Evolutionary conservation across 2,888 invertebrate genomes (phyloP).

Genomic region (Catocala sponsa): DNA sequence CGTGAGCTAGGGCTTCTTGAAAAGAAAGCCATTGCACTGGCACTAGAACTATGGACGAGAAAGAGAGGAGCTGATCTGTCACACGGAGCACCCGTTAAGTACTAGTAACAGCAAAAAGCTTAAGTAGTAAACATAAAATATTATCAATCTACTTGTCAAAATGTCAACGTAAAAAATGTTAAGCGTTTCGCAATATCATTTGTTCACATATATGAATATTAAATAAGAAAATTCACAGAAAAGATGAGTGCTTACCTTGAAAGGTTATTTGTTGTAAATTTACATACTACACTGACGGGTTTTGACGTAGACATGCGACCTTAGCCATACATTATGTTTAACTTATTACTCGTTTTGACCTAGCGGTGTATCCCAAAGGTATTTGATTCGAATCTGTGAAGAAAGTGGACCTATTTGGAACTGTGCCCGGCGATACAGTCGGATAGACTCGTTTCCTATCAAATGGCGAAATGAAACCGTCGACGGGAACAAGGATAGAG

Average conservation of each 20-base stretch:
- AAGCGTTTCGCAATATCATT: background rate
- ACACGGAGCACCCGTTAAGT: too few relatives aligned
- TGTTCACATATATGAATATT: background rate
- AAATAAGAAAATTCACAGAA: background rate
- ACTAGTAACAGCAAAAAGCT: too few relatives aligned
- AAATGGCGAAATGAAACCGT: slow-evolving; percentile 8
- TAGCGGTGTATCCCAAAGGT: background rate
- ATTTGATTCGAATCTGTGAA: slow-evolving; percentile 8
- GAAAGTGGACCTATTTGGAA: slow-evolving; percentile 13
- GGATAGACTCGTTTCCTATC: slow-evolving; percentile 10
- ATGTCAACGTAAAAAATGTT: background rate
- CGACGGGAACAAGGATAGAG: background rate
- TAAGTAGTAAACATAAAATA: background rate
- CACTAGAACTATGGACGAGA: too few relatives aligned
- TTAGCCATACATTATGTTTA: background rate
- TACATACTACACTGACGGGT: background rate
- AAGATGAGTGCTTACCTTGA: background rate
- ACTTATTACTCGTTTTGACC: slow-evolving; percentile 1
- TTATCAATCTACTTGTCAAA: background rate
- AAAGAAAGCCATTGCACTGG: too few relatives aligned
- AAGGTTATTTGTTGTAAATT: background rate
- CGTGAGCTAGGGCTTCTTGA: too few relatives aligned
- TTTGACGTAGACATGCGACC: slow-evolving; percentile 1
- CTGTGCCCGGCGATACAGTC: background rate
- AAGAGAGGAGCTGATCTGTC: too few relatives aligned